Evolutionary conservation across 2,113 vertebrate genomes (phyloP).

Genomic region (Brachyhypopomus occidentalis): DNA sequence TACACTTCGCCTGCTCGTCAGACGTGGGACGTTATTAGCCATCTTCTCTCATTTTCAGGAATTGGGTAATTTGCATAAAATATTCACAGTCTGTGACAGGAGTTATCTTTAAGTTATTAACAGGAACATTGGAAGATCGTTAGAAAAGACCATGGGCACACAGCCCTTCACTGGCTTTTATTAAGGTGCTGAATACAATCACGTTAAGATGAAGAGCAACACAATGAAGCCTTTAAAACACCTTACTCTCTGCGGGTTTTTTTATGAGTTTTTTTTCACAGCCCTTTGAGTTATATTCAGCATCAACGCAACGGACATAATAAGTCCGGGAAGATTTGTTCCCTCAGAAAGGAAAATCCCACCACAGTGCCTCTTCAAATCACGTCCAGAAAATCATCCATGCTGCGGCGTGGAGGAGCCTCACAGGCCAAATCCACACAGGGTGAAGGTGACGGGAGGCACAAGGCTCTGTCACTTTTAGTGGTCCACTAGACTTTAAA

Average conservation of each 20-base stretch:
- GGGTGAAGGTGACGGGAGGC: too few species aligned
- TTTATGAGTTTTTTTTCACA: neutral
- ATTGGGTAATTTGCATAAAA: slow-evolving; percentile 52
- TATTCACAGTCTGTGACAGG: slow-evolving; percentile 17
- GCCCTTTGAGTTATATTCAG: neutral
- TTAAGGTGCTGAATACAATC: neutral
- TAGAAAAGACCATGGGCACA: neutral
- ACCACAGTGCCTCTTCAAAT: neutral
- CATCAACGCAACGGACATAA: neutral
- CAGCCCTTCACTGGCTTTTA: neutral
- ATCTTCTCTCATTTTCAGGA: slow-evolving; percentile 40
- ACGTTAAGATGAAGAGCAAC: neutral
- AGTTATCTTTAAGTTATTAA: slow-evolving; percentile 6
- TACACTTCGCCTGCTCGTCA: neutral
- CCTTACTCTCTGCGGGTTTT: neutral
- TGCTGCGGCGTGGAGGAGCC: too few species aligned
- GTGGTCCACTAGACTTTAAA: too few species aligned
- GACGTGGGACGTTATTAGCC: neutral
- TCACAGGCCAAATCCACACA: too few species aligned
- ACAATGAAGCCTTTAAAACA: neutral
- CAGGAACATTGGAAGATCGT: neutral
- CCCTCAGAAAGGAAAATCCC: neutral
- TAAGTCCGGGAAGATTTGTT: slow-evolving; percentile 17
- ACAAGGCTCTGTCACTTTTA: too few species aligned
- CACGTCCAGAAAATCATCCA: neutral